Conservation (phyloP, 2,113 vertebrate genomes). For the Grallaria varia region DNA sequence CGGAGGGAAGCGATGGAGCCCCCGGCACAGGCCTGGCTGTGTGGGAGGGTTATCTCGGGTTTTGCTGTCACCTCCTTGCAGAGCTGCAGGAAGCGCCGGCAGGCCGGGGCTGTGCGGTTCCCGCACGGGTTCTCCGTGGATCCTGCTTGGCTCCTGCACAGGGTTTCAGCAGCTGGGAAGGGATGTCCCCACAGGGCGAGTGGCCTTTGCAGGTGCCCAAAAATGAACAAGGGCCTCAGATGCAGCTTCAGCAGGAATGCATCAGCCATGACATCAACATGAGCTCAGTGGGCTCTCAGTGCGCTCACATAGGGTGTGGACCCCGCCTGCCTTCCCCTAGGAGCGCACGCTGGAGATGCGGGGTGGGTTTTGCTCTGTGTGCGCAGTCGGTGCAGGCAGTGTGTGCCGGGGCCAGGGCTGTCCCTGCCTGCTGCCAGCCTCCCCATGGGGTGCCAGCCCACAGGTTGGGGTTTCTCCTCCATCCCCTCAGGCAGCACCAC, state of each 20-base stretch:
- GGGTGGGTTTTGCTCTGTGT: rapidly evolving
- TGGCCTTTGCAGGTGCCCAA: background rate
- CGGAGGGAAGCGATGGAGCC: rapidly evolving
- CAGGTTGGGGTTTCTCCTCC: background rate
- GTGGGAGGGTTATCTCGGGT: background rate
- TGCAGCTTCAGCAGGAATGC: background rate
- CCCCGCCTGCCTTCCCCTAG: rapidly evolving
- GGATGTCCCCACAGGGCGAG: rapidly evolving
- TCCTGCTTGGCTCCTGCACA: background rate
- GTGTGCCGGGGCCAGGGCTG: rapidly evolving
- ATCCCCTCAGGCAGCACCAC: background rate
- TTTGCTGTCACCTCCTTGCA: background rate
- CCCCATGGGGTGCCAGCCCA: background rate
- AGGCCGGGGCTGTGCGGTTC: rapidly evolving
- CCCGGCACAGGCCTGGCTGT: rapidly evolving
- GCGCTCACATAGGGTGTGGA: background rate
- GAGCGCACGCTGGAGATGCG: rapidly evolving
- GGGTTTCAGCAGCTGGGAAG: background rate
- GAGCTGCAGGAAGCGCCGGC: background rate
- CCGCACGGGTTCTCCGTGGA: background rate
- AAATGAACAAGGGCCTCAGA: background rate
- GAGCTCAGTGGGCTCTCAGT: background rate
- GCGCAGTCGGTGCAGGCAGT: rapidly evolving
- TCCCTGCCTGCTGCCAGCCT: background rate
- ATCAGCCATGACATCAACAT: background rate